Evolutionary conservation across 2,888 invertebrate genomes (phyloP).

Genomic region (Yponomeuta sedellus): DNA sequence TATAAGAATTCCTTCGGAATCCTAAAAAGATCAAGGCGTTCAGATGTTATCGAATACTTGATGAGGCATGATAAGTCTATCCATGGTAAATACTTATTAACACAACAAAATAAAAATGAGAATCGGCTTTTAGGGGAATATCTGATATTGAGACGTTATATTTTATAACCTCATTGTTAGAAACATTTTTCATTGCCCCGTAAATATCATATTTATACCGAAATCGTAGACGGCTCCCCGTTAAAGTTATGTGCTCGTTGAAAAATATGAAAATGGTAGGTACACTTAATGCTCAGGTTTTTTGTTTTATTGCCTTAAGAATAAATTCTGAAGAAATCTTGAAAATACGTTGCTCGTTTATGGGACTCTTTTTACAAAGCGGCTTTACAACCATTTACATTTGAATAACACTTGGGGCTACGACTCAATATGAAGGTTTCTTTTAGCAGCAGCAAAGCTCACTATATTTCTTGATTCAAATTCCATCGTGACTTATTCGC

Average conservation of each 20-base stretch:
- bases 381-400: background rate
- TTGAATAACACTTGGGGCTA: background rate
- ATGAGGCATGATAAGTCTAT: too few species aligned
- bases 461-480: background rate
- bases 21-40: too few species aligned
- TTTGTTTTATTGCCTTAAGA: background rate
- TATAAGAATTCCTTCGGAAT: too few species aligned
- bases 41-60: too few species aligned
- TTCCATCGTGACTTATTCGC: background rate
- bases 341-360: background rate
- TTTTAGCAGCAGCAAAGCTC: background rate
- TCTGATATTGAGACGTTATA: slow-evolving; percentile 15
- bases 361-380: background rate
- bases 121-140: slow-evolving; percentile 13
- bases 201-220: background rate
- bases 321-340: background rate
- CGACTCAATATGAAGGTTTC: background rate
- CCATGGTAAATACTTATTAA: slow-evolving; percentile 16
- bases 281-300: background rate
- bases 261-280: background rate
- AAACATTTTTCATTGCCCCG: slow-evolving; percentile 7
- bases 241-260: background rate
- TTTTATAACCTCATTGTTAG: background rate
- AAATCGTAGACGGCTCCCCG: background rate
- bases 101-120: slow-evolving; percentile 34